Base-by-base conservation (phyloP, 2,888 invertebrate species). In the Rugalucina vietnamica region DNA sequence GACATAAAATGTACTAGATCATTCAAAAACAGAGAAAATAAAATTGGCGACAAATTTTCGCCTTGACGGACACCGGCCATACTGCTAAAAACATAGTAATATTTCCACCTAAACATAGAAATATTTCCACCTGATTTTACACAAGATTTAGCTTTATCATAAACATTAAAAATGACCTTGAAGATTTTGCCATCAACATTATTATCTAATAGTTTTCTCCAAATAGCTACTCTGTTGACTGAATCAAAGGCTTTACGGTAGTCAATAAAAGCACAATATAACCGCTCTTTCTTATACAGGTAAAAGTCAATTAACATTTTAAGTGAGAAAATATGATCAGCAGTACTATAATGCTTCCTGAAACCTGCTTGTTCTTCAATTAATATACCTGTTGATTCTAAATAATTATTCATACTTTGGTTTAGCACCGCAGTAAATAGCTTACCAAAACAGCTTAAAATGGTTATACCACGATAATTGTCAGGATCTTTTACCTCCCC, bases 81-180 rank as follows among this genome's bases (percentile, higher is more conserved):
- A 60, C 60, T 60, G 18, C 60, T 60, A 60, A 60, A 60, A 60
- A 43, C 43, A 43, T 43, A 12, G 43, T 12, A 43, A 43, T 43
- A 18, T 43, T 43, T 12, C 43, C 18, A 18, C 43, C 43, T 43
- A n/a, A 43, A 43, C 43, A 43, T 43, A 12, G 43, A 43, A 43
- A 43, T 43, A 18, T 43, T 43, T 12, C 43, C 18, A 18, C 43
- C 43, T 43, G 43, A n/a, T n/a, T 60, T 60, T 18, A 60, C 60
- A 60, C 60, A 60, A 18, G 60, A 60, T 65, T 65, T 65, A 65
- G 65, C 65, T 34, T 65, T 65, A 32, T 65, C 65, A 21, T 65
- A 65, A 34, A 65, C 34, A 65, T 34, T 65, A 34, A 65, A 65
- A 65, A 65, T 65, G 18, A 65, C 65, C 21, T 65, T 65, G 34